Evolutionary conservation across 2,113 vertebrate species (phyloP).

Genomic region (Thymallus thymallus): DNA sequence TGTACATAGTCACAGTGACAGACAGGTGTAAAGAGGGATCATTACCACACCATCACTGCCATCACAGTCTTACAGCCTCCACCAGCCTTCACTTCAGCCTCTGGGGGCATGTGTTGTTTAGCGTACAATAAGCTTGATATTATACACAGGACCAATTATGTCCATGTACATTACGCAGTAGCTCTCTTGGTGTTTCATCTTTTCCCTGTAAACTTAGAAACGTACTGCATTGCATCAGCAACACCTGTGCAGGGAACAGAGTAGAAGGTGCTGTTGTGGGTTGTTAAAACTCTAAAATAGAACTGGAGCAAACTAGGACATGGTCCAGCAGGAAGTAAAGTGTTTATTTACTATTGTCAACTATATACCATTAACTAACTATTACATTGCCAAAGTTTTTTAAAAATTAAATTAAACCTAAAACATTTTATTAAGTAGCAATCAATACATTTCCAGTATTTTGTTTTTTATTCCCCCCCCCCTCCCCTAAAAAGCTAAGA

Average conservation of each 20-base stretch:
- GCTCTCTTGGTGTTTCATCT: slow-evolving; percentile 21
- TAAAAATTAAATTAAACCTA: background rate
- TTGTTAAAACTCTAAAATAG: background rate
- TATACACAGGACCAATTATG: slow-evolving; percentile 56
- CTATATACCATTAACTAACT: background rate
- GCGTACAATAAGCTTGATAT: slow-evolving; percentile 64
- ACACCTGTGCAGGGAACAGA: background rate
- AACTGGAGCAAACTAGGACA: background rate
- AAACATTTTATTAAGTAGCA: background rate
- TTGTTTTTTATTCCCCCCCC: slow-evolving; percentile 9
- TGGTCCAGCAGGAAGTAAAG: background rate
- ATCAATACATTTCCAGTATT: slow-evolving; percentile 1
- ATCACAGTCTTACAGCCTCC: slow-evolving; percentile 47
- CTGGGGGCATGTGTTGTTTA: slow-evolving; percentile 58
- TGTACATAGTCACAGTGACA: slow-evolving; percentile 33
- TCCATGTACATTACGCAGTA: slow-evolving; percentile 41
- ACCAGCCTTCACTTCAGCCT: slow-evolving; percentile 40
- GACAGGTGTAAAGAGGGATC: slow-evolving; percentile 51
- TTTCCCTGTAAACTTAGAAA: slow-evolving; percentile 8
- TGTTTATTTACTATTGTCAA: background rate
- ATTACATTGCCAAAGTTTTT: background rate
- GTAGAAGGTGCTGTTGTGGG: background rate
- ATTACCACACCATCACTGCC: slow-evolving; percentile 53
- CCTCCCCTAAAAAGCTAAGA: slow-evolving; percentile 13
- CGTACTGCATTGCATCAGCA: background rate